Base-by-base conservation (phyloP, 2,113 vertebrate species). In the Albula goreensis region DNA sequence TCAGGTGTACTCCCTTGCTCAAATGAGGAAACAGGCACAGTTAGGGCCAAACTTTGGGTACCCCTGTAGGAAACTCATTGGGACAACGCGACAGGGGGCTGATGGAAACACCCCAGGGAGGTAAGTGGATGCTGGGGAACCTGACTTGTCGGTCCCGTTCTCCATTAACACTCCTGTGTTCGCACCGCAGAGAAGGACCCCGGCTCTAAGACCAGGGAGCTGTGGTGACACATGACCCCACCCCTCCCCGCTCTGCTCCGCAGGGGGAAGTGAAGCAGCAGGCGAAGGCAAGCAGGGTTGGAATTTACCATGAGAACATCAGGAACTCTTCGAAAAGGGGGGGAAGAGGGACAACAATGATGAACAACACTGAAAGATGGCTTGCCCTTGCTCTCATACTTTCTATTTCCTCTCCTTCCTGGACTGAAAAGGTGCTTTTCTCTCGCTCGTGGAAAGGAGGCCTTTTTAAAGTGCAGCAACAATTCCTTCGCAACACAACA, bases 401-500 rank as follows among this genome's bases (percentile, higher is more conserved):
- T 84, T 74, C 83, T 80, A 88, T 86, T 83, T 83, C 91, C 90
- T 91, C 90, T 94, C 92, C 85, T 92, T 93, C 93, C 93, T 92
- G 90, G 85, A 90, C 79, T 88, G 88, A 88, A 91, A 91, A 89
- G 87, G 84, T 66, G 56, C 19, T n/a, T 66, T 81, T 88, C 87
- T 86, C 88, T 89, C 81, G 82, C 85, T 70, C n/a, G 86, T 81
- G 86, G 86, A 87, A 87, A 87, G 22, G 83, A 86, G 88, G 80
- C 91, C 31, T 84, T 90, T 56, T 88, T 91, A 78, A 87, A 89
- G 91, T 74, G 8, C 82, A 82, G 89, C 90, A 95, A 93, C 91
- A 78, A 92, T 87, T 95, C 95, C 93, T 91, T 93, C 41, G 92
- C 93, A 95, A 96, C 91, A 94, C 90, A 95, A 94, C 91, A 92